These are phyloP conservation scores for Nineta flava DNA, from an alignment of 2,888 invertebrate species.

Conservation along the genomic window DNA sequence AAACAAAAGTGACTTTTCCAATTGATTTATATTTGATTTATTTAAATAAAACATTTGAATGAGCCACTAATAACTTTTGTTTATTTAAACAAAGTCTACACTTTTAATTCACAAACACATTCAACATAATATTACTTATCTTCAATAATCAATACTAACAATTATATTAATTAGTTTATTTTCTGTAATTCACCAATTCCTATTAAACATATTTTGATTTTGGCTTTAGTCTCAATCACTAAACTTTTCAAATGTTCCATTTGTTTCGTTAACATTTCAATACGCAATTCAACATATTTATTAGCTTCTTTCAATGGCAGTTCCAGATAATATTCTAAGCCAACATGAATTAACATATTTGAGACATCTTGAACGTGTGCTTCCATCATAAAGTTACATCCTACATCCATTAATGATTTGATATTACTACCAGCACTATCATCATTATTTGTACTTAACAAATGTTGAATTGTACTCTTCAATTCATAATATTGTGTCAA, in stretches of 20 bases:
- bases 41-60: too few species aligned
- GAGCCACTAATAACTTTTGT: too few species aligned
- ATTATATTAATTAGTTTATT: slow-evolving; percentile 13
- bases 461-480: slow-evolving; percentile 45
- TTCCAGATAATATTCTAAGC: slow-evolving; percentile 59
- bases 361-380: slow-evolving; percentile 52
- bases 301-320: slow-evolving; percentile 55
- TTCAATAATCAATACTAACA: too few species aligned
- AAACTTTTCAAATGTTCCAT: slow-evolving; percentile 45
- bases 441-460: slow-evolving; percentile 30
- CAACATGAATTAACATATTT: slow-evolving; percentile 53
- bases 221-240: slow-evolving; percentile 54
- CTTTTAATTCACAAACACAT: too few species aligned
- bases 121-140: too few species aligned
- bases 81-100: too few species aligned
- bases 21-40: too few species aligned
- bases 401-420: slow-evolving; percentile 61
- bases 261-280: slow-evolving; percentile 44
- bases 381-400: slow-evolving; percentile 72
- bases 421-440: slow-evolving; percentile 36
- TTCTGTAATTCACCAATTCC: slow-evolving; percentile 44
- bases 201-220: slow-evolving; percentile 61
- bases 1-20: too few species aligned
- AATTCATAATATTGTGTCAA: slow-evolving; percentile 58
- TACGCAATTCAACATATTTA: slow-evolving; percentile 50